Evolutionary conservation across 2,113 vertebrate species (phyloP).

Genomic region (Phasianus colchicus): DNA sequence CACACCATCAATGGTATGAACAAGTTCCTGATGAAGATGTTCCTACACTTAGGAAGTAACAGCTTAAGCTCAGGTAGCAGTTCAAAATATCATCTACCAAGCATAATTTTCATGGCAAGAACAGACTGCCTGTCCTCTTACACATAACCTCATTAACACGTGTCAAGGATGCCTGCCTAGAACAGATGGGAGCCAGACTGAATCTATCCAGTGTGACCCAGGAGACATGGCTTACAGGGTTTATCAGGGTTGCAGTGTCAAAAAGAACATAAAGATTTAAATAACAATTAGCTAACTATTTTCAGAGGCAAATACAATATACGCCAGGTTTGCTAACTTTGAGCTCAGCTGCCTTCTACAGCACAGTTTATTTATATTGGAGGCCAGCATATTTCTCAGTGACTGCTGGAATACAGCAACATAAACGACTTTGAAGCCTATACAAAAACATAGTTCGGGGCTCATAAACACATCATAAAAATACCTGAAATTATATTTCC

Average conservation of each 20-base stretch:
- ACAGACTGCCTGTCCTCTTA: not conserved
- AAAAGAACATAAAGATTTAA: not conserved
- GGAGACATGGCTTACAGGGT: not conserved
- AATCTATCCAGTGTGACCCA: not conserved
- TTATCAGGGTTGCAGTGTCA: not conserved
- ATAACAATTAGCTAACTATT: not conserved
- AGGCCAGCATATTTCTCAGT: not conserved
- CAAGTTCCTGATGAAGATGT: not conserved
- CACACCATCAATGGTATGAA: not conserved
- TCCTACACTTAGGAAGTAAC: not conserved
- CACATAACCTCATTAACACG: not conserved
- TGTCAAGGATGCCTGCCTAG: not conserved
- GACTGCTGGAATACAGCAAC: not conserved
- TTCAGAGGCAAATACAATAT: not conserved
- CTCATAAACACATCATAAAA: slow-evolving; percentile 12
- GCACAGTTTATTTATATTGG: slow-evolving; percentile 1
- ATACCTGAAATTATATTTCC: not conserved
- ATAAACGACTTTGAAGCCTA: not conserved
- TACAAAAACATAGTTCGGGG: not conserved
- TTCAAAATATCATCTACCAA: not conserved
- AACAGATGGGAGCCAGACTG: not conserved
- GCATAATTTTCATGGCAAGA: slow-evolving; percentile 12
- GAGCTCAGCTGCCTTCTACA: not conserved
- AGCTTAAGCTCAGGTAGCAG: not conserved
- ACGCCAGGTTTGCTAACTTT: not conserved